Percentiles rank a stretch among this genome's conserved stretches.
phyloP scores from a whole-genome alignment of 2,797 vertebrate species.

The Sebastes dallii region DNA sequence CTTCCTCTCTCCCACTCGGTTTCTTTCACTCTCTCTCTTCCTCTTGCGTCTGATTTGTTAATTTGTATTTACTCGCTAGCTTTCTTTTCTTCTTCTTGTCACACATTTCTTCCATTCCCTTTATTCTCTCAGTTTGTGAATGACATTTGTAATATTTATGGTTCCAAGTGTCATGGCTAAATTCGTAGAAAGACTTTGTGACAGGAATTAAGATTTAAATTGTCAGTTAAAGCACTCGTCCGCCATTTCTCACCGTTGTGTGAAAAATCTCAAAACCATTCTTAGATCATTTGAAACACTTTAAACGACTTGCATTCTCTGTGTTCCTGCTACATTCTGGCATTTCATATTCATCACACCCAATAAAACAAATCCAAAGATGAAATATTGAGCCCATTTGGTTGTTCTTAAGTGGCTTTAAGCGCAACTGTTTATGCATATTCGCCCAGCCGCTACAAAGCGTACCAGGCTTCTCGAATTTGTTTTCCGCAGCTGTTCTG shows the following conservation, averaged over 20 bases:
- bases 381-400: constrained; percentile 75
- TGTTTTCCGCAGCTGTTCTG: constrained; percentile 73
- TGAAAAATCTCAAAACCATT: constrained; percentile 49
- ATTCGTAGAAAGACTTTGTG: neutral
- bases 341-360: constrained; percentile 67
- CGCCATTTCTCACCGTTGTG: constrained; percentile 15
- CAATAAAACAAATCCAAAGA: constrained; percentile 64
- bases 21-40: constrained; percentile 34
- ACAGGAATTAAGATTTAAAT: constrained; percentile 44
- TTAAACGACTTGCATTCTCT: constrained; percentile 33
- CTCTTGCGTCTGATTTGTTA: constrained; percentile 44
- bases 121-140: neutral
- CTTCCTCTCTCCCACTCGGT: constrained; percentile 28
- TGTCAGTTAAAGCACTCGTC: constrained; percentile 29
- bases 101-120: neutral
- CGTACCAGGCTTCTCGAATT: constrained; percentile 52
- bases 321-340: constrained; percentile 15
- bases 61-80: constrained; percentile 19
- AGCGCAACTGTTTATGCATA: constrained; percentile 78
- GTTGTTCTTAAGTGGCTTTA: constrained; percentile 75
- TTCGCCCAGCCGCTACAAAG: constrained; percentile 62
- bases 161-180: neutral
- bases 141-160: constrained; percentile 12
- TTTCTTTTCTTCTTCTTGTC: constrained; percentile 22
- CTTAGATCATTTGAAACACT: constrained; percentile 50